These are phyloP conservation scores for Heliconius congener DNA, from an alignment of 1,140 invertebrate genomes.

Conservation along the genomic window DNA sequence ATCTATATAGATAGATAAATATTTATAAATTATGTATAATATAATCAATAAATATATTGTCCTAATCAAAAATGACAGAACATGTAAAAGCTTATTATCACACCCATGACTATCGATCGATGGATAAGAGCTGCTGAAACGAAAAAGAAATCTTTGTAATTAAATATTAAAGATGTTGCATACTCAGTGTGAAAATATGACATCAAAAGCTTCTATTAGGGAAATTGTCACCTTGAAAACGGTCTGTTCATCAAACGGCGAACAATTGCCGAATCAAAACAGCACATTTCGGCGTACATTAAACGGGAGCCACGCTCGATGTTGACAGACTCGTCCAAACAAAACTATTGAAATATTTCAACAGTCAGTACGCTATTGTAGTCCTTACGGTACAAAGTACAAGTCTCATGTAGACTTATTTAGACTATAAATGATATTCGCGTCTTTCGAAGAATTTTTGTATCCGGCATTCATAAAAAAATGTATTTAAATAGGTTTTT, in stretches of 20 bases:
- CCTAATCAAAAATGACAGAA: too few species aligned
- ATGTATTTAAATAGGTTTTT: not conserved
- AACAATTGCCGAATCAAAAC: constrained; percentile 32
- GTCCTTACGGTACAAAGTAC: not conserved
- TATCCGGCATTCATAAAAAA: constrained; percentile 3
- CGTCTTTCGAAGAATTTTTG: not conserved
- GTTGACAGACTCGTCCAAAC: constrained; percentile 36
- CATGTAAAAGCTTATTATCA: too few species aligned
- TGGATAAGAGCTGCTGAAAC: too few species aligned
- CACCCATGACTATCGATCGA: too few species aligned
- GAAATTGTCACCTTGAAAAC: constrained; percentile 18
- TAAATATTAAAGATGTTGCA: not conserved
- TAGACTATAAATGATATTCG: not conserved
- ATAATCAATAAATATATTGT: too few species aligned
- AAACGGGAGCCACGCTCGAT: constrained; percentile 23
- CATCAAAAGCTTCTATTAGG: constrained; percentile 13
- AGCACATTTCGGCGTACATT: constrained; percentile 28
- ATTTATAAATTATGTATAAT: too few species aligned
- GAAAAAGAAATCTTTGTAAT: not conserved
- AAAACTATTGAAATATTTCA: constrained; percentile 27
- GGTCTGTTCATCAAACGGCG: constrained; percentile 8
- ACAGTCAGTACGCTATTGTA: constrained; percentile 1
- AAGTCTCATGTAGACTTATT: not conserved
- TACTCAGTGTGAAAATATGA: not conserved
- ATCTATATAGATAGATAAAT: too few species aligned